Conservation (phyloP, 2,113 vertebrate species). For the Xenus cinereus region DNA sequence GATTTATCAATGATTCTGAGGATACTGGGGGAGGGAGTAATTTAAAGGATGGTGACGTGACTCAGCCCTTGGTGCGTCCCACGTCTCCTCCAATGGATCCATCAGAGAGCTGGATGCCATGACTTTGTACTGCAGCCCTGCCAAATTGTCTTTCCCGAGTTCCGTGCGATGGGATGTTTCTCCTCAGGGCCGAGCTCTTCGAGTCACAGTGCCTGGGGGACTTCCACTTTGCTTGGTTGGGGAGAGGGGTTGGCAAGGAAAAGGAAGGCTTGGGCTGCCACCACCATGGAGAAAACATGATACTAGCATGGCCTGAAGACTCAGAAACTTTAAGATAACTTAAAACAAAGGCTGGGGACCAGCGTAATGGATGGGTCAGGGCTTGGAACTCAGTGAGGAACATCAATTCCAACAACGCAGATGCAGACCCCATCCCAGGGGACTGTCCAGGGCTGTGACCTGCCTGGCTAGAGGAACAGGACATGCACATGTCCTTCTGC, state of each 20-base stretch:
- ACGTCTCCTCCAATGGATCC: not conserved
- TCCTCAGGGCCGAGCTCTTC: not conserved
- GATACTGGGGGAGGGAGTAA: not conserved
- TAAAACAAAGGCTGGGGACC: not conserved
- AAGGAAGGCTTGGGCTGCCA: not conserved
- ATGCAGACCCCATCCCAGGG: not conserved
- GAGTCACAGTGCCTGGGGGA: not conserved
- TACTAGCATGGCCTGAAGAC: not conserved
- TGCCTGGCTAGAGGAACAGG: not conserved
- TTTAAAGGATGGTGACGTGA: rapidly evolving
- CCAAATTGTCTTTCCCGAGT: not conserved
- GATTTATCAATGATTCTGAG: not conserved
- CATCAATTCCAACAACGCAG: not conserved
- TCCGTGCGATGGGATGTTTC: not conserved
- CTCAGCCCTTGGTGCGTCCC: not conserved
- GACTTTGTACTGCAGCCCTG: not conserved
- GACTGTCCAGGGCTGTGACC: not conserved
- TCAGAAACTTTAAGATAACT: not conserved
- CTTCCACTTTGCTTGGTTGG: not conserved
- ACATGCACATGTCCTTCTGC: not conserved
- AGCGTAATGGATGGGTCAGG: not conserved
- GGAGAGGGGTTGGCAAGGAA: not conserved
- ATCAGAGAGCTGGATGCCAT: not conserved
- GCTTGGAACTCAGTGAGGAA: not conserved
- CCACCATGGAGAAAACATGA: not conserved